phyloP scores from a whole-genome alignment of 2,888 invertebrate species.

The Chrysolina haemoptera region DNA sequence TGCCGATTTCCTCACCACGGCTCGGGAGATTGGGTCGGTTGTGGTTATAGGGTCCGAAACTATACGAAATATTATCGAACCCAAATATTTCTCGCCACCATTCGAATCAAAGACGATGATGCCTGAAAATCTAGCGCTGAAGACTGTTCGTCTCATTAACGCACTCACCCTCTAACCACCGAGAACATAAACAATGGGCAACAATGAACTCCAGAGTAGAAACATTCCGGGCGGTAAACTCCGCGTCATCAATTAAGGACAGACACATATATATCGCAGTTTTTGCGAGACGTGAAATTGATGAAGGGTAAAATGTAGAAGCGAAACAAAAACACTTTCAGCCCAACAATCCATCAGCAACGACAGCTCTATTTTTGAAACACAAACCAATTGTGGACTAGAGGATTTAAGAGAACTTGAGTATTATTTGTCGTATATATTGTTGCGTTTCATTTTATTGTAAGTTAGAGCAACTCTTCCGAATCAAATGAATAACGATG shows the following conservation, averaged over 20 bases:
- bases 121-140: too few species aligned
- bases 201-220: background rate
- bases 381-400: slow-evolving; percentile 19
- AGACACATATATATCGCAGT: slow-evolving; percentile 13
- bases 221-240: slow-evolving; percentile 7
- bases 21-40: too few species aligned
- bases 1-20: too few species aligned
- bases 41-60: too few species aligned
- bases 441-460: too few species aligned
- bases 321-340: slow-evolving; percentile 29
- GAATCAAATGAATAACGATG: too few species aligned
- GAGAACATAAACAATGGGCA: background rate
- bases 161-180: background rate
- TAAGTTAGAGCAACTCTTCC: too few species aligned
- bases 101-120: too few species aligned
- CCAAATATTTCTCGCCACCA: too few species aligned
- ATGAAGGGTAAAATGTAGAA: slow-evolving; percentile 19
- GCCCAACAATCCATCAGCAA: slow-evolving; percentile 25
- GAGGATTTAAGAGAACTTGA: background rate
- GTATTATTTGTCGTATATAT: background rate
- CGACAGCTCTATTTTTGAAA: slow-evolving; percentile 29
- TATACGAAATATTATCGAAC: too few species aligned
- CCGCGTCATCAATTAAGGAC: slow-evolving; percentile 17
- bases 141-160: too few species aligned
- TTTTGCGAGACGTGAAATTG: slow-evolving; percentile 18